A percentile compares a stretch with the other conserved stretches of the same genome.
Conservation (phyloP, 2,797 vertebrate genomes). For the Chaenodraco wilsoni region DNA sequence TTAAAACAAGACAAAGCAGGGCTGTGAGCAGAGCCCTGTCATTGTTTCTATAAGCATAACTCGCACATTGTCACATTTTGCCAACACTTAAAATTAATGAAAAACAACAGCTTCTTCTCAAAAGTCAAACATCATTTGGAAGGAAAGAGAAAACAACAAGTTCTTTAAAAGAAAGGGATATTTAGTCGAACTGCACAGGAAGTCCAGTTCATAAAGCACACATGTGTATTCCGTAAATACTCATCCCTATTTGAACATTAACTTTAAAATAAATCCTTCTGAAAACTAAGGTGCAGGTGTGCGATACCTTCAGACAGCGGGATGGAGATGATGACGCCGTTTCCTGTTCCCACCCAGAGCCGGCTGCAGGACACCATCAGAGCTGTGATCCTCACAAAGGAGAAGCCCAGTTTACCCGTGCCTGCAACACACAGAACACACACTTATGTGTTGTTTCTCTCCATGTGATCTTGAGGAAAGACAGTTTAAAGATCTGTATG, state of each 20-base stretch:
- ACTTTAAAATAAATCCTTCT: neutral
- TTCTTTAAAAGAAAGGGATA: neutral
- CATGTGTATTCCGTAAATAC: neutral
- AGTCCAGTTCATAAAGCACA: neutral
- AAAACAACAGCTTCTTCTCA: neutral
- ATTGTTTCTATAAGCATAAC: neutral
- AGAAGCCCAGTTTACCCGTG: constrained; percentile 97
- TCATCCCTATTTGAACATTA: neutral
- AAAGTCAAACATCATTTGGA: neutral
- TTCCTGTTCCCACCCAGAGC: constrained; percentile 97
- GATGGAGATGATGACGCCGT: constrained; percentile 98
- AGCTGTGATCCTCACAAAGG: constrained; percentile 96
- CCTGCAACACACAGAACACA: constrained; percentile 77
- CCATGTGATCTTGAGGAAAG: neutral
- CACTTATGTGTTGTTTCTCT: constrained; percentile 15
- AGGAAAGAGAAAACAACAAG: neutral
- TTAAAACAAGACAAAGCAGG: neutral
- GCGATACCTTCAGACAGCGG: constrained; percentile 92
- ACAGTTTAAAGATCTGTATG: neutral
- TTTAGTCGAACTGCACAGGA: neutral
- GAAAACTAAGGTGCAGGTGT: neutral
- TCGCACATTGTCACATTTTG: too few species aligned
- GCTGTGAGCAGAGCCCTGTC: neutral
- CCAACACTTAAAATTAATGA: neutral
- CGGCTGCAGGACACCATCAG: constrained; percentile 94